These are phyloP conservation scores for Pediacus dermestoides DNA, from an alignment of 2,888 invertebrate genomes.

Conservation along the genomic window DNA sequence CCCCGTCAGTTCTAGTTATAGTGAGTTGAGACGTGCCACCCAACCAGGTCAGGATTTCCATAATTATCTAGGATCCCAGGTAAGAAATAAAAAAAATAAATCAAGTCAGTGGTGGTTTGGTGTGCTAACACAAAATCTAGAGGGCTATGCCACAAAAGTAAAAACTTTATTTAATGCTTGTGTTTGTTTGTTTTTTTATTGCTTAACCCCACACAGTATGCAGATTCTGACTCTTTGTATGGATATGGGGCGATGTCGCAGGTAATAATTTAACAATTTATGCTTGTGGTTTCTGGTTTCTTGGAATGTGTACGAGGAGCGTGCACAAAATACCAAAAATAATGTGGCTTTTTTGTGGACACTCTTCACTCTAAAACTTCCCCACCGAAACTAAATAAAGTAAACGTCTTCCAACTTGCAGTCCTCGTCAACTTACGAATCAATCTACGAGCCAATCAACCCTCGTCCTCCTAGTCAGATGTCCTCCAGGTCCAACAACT, in stretches of 20 bases:
- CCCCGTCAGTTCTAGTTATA: constrained; percentile 87
- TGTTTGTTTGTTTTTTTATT: constrained; percentile 30
- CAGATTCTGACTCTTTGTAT: constrained; percentile 40
- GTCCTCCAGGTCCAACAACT: constrained; percentile 64
- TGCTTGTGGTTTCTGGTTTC: too few species aligned
- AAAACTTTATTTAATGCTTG: constrained; percentile 25
- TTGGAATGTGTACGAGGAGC: too few species aligned
- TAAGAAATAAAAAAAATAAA: too few species aligned
- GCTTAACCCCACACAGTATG: constrained; percentile 35
- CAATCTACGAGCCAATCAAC: constrained; percentile 89
- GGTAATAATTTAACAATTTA: too few species aligned
- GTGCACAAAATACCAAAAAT: too few species aligned
- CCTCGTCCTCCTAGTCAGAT: constrained; percentile 72
- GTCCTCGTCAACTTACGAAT: constrained; percentile 74
- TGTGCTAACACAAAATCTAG: too few species aligned
- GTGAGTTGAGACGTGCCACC: constrained; percentile 78
- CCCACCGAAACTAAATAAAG: too few species aligned
- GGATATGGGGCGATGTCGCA: constrained; percentile 50
- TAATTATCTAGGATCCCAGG: constrained; percentile 68
- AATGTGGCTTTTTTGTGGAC: constrained; percentile 5
- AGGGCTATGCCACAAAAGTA: too few species aligned
- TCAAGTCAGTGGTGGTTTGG: too few species aligned
- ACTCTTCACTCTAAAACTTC: too few species aligned
- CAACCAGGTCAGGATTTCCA: constrained; percentile 55
- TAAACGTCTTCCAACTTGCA: too few species aligned